Percentiles rank a stretch among this genome's conserved stretches.
These are phyloP conservation scores for Eunapius fragilis DNA, from an alignment of 37 sponge, comb jelly and placozoan species.

Conservation along the genomic window DNA sequence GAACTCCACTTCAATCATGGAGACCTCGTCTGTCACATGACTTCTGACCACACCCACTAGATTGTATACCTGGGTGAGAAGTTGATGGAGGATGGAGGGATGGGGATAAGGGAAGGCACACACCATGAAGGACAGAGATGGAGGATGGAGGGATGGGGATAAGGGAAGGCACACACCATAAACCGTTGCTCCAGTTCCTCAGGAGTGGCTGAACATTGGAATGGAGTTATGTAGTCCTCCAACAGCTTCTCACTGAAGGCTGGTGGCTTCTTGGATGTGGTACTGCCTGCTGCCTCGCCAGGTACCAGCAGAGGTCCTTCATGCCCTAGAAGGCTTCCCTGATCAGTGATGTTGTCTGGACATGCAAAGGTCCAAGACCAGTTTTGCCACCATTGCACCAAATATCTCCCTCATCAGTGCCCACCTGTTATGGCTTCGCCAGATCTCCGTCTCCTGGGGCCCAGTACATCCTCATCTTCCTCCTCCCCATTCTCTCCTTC, in stretches of 20 bases:
- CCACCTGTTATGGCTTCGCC: background rate
- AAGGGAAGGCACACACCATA: constrained; percentile 23
- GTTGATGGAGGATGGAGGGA: background rate
- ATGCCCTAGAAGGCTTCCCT: background rate
- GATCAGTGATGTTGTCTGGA: background rate
- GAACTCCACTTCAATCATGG: constrained; percentile 78
- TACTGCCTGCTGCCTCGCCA: background rate
- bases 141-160: background rate
- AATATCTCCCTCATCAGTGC: background rate
- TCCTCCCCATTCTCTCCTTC: constrained; percentile 2
- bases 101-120: background rate
- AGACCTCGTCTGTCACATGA: constrained; percentile 57
- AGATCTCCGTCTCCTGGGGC: background rate
- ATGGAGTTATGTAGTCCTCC: constrained; percentile 34
- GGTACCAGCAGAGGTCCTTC: background rate
- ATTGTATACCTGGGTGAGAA: constrained; percentile 60
- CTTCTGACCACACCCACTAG: constrained; percentile 76
- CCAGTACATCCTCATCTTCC: constrained; percentile 7
- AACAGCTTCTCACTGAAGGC: constrained; percentile 48
- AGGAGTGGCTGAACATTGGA: constrained; percentile 60
- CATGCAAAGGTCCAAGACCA: background rate
- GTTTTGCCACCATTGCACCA: background rate
- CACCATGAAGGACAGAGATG: background rate
- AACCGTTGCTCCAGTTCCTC: constrained; percentile 29
- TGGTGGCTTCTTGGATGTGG: background rate